Conservation (phyloP, 37 sponge, comb jelly and placozoan species). For the Spongilla lacustris region DNA sequence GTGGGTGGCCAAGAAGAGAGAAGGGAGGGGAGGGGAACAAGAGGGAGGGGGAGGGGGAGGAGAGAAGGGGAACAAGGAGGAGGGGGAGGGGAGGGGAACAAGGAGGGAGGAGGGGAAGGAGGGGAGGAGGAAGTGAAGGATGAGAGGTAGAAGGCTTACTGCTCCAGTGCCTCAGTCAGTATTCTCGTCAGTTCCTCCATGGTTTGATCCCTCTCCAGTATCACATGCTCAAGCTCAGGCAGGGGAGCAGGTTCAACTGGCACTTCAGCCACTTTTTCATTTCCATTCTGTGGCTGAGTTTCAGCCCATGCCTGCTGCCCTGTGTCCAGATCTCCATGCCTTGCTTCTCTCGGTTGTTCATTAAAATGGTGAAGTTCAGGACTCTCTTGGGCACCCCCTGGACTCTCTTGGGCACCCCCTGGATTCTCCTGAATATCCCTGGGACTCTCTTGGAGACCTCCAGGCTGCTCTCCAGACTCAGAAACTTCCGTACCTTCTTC, state of each 20-base stretch:
- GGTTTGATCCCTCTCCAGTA: slow-evolving; percentile 1
- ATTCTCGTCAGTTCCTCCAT: background rate
- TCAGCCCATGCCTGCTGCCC: background rate
- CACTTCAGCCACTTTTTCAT: background rate
- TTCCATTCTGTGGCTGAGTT: background rate
- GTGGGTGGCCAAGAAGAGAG: too few relatives aligned
- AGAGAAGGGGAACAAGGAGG: background rate
- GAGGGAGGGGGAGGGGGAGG: background rate
- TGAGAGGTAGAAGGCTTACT: background rate
- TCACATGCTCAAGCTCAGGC: background rate
- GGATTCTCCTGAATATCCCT: background rate
- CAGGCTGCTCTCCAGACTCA: background rate
- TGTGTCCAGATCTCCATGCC: background rate
- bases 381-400: background rate
- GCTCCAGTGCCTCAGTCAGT: background rate
- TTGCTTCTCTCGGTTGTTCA: background rate
- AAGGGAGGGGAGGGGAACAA: background rate
- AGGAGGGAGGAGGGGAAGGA: background rate
- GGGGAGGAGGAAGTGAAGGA: background rate
- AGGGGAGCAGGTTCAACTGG: background rate
- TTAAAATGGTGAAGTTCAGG: background rate
- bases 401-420: background rate
- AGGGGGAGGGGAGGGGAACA: background rate
- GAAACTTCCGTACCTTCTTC: background rate
- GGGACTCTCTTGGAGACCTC: background rate